Conservation (phyloP, 2,888 invertebrate species). For the Sericinus montela region DNA sequence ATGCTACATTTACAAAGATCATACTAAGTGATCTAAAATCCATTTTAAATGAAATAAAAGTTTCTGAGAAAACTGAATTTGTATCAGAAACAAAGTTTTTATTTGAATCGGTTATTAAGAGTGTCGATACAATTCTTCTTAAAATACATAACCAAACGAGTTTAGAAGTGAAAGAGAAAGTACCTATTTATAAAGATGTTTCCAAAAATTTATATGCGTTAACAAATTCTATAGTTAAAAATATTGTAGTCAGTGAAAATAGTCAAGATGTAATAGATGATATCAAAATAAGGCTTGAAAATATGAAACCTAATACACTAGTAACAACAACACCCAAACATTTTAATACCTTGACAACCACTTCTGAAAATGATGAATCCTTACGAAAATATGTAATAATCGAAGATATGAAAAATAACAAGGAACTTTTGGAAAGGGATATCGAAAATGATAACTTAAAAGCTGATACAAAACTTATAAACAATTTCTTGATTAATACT, state of each 20-base stretch:
- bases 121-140: constrained; percentile 32
- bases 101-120: constrained; percentile 28
- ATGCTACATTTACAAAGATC: constrained; percentile 61
- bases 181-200: constrained; percentile 58
- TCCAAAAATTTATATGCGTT: constrained; percentile 34
- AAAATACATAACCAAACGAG: constrained; percentile 44
- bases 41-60: constrained; percentile 36
- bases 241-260: constrained; percentile 1
- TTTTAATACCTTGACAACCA: too few species aligned
- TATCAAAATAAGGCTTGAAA: not conserved
- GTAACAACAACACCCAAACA: too few species aligned
- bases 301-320: not conserved
- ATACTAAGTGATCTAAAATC: constrained; percentile 52
- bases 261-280: not conserved
- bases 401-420: too few species aligned
- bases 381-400: too few species aligned
- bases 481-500: not conserved
- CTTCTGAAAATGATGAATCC: too few species aligned
- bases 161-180: constrained; percentile 64
- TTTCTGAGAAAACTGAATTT: constrained; percentile 28
- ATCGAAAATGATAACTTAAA: not conserved
- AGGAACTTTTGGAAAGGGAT: too few species aligned
- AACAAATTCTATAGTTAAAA: constrained; percentile 29
- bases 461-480: not conserved
- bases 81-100: constrained; percentile 26